phyloP scores from a whole-genome alignment of 2,888 invertebrate species.

The Polymixis lichenea region DNA sequence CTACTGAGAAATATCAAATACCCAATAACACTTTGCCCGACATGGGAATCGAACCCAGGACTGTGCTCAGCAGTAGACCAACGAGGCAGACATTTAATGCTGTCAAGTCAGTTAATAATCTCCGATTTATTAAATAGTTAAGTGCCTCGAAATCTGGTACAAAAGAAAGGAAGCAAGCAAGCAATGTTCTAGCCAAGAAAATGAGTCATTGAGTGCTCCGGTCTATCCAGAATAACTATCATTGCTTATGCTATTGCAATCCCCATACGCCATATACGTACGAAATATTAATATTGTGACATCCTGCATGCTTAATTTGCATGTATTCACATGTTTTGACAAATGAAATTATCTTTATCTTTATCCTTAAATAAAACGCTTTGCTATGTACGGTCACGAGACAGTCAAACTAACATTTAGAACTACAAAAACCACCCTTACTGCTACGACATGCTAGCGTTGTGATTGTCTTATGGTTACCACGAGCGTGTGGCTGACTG shows the following conservation, averaged over 20 bases:
- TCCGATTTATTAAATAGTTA: background rate
- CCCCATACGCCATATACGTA: too few species aligned
- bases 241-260: conserved; percentile 16
- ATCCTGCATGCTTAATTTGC: too few species aligned
- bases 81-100: too few species aligned
- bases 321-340: too few species aligned
- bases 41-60: too few species aligned
- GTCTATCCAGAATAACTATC: conserved; percentile 35
- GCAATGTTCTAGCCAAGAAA: conserved; percentile 33
- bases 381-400: background rate
- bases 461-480: background rate
- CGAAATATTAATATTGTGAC: too few species aligned
- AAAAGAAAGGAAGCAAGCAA: conserved; percentile 23
- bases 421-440: background rate
- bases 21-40: too few species aligned
- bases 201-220: conserved; percentile 40
- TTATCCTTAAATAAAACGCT: background rate
- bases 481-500: background rate
- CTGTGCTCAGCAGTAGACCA: too few species aligned
- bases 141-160: background rate
- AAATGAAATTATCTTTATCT: too few species aligned
- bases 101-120: background rate
- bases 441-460: background rate
- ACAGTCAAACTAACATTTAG: background rate
- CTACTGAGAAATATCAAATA: too few species aligned